Evolutionary conservation across 2,113 vertebrate genomes (phyloP).

Genomic region (Centropus bengalensis): DNA sequence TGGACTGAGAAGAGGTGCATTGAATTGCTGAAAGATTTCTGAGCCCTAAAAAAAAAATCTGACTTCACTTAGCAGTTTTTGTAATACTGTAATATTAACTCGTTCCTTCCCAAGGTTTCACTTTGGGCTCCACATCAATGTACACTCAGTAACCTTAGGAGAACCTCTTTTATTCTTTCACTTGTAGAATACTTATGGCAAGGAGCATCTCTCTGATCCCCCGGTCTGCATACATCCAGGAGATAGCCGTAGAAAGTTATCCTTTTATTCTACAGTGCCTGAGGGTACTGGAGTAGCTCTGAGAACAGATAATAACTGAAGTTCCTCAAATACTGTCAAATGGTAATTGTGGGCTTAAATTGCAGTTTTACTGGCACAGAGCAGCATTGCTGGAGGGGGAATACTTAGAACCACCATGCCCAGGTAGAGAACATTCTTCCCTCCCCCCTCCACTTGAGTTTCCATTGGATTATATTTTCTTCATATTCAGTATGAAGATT

Average conservation of each 20-base stretch:
- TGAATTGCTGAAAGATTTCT: background rate
- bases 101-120: background rate
- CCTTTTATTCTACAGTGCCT: slow-evolving; percentile 9
- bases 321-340: slow-evolving; percentile 37
- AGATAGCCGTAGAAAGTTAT: background rate
- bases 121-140: background rate
- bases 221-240: background rate
- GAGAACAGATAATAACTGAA: slow-evolving; percentile 12
- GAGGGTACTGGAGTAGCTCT: slow-evolving; percentile 15
- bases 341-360: slow-evolving; percentile 33
- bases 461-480: background rate
- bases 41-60: background rate
- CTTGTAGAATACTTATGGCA: background rate
- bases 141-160: background rate
- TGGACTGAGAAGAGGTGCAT: background rate
- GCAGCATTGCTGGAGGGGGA: background rate
- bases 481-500: background rate
- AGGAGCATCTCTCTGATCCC: background rate
- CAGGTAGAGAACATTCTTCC: accelerated
- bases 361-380: background rate
- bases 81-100: background rate
- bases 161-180: background rate
- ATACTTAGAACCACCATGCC: background rate
- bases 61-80: background rate
- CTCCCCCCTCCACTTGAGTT: background rate